Evolutionary conservation across 2,888 invertebrate species (phyloP).

Genomic region (Acanthosepion pharaonis): DNA sequence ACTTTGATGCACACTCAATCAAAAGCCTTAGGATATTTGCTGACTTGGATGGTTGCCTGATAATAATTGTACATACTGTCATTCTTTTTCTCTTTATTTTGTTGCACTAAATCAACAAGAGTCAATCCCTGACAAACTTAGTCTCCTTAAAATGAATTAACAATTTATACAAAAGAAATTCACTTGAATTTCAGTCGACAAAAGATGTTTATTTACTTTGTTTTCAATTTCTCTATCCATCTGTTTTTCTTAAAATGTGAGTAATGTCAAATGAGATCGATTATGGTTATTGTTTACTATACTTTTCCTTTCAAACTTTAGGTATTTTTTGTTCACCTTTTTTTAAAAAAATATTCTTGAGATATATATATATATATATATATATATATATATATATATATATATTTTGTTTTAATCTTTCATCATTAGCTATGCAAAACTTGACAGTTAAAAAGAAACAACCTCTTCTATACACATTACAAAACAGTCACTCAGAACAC

Average conservation of each 20-base stretch:
- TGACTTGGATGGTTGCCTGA: background rate
- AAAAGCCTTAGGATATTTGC: background rate
- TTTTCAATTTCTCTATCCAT: background rate
- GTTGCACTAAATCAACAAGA: background rate
- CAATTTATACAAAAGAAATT: background rate
- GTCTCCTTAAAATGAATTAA: background rate
- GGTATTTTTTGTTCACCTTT: background rate
- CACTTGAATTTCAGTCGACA: background rate
- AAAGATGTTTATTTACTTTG: background rate
- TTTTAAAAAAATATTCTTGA: background rate
- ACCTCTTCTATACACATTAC: too few species aligned
- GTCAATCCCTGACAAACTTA: background rate
- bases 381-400: too few species aligned
- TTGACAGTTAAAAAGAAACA: too few species aligned
- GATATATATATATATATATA: too few species aligned
- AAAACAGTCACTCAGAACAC: background rate
- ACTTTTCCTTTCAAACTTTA: too few species aligned
- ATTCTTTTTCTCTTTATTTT: background rate
- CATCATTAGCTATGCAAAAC: too few species aligned
- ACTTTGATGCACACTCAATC: background rate
- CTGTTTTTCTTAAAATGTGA: background rate
- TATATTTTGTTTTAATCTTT: too few species aligned
- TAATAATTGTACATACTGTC: background rate
- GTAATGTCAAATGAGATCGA: background rate
- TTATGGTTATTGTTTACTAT: background rate